phyloP scores from a whole-genome alignment of 2,113 vertebrate genomes.

The Catharus bicknelli region DNA sequence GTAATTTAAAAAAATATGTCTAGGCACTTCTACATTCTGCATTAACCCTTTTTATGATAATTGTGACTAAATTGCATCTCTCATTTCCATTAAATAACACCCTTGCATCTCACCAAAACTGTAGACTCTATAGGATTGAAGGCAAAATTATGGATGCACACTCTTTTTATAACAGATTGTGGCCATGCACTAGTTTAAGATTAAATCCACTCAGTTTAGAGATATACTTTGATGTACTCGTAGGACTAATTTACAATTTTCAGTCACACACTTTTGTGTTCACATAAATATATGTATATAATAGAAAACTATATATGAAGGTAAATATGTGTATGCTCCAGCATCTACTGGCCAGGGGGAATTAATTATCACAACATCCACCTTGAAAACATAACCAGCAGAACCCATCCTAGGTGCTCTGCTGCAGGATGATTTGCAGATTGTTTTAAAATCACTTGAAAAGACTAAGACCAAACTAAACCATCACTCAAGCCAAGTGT shows the following conservation, averaged over 20 bases:
- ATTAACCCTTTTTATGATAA: conserved; percentile 48
- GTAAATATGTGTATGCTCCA: neutral
- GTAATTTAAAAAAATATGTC: conserved; percentile 37
- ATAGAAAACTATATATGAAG: neutral
- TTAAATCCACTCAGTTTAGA: neutral
- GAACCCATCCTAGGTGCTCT: neutral
- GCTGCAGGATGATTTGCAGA: neutral
- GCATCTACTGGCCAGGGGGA: neutral
- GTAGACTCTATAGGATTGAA: neutral
- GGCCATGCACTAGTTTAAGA: conserved; percentile 14
- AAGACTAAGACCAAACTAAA: neutral
- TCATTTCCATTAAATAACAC: neutral
- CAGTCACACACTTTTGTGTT: neutral
- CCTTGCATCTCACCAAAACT: neutral
- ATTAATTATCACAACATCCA: neutral
- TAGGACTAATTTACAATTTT: neutral
- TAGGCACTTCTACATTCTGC: neutral
- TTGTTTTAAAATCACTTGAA: neutral
- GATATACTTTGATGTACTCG: neutral
- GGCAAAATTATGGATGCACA: neutral
- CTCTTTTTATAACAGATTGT: conserved; percentile 20
- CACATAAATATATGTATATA: neutral
- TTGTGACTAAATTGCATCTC: conserved; percentile 11
- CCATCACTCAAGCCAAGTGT: neutral
- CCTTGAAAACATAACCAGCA: neutral